These are phyloP conservation scores for Penaeus monodon DNA, from an alignment of 2,888 invertebrate species.

Conservation along the genomic window DNA sequence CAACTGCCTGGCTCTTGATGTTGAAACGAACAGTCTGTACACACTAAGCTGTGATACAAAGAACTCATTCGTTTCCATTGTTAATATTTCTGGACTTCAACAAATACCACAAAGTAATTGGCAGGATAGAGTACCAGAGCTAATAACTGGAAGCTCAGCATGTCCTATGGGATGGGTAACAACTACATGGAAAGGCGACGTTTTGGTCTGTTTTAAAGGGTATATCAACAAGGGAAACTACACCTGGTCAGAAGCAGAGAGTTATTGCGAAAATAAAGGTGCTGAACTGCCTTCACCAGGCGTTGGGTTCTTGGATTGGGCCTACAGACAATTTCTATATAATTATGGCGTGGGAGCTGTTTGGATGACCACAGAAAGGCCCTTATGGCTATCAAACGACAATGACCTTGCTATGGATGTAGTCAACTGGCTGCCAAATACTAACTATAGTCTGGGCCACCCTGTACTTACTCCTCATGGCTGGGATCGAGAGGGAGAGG, in stretches of 20 bases:
- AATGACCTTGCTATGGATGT: neutral
- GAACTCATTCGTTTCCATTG: constrained; percentile 20
- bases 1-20: constrained; percentile 38
- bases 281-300: constrained; percentile 37
- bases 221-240: neutral
- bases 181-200: neutral
- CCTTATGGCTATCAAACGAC: neutral
- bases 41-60: constrained; percentile 9
- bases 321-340: constrained; percentile 24
- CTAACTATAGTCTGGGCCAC: constrained; percentile 11
- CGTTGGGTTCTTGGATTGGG: constrained; percentile 50
- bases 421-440: constrained; percentile 46
- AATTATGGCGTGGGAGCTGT: constrained; percentile 10
- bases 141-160: neutral
- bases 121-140: neutral
- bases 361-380: constrained; percentile 26
- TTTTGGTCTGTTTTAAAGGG: constrained; percentile 11
- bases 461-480: constrained; percentile 24
- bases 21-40: constrained; percentile 4
- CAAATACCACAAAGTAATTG: constrained; percentile 1
- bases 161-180: constrained; percentile 24
- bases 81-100: constrained; percentile 1
- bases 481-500: constrained; percentile 22
- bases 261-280: constrained; percentile 12
- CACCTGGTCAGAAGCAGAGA: constrained; percentile 27